Percentiles rank a stretch among this genome's conserved stretches.
These are phyloP conservation scores for Leptinotarsa defecta DNA, from an alignment of 1,140 invertebrate genomes.

Conservation along the genomic window DNA sequence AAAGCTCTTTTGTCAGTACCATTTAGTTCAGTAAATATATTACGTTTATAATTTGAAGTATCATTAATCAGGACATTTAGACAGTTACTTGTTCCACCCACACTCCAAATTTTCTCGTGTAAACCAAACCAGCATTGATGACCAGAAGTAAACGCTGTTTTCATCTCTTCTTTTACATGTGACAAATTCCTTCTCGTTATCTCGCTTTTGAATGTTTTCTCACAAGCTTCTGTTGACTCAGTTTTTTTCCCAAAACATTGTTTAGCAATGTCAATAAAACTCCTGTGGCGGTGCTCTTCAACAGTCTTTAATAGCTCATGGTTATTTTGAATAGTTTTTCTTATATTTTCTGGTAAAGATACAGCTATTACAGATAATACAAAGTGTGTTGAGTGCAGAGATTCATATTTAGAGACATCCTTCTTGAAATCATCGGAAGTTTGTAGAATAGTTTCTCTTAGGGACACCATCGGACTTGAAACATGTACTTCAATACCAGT, in stretches of 20 bases:
- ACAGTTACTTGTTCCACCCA: slow-evolving; percentile 48
- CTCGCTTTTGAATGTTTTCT: slow-evolving; percentile 44
- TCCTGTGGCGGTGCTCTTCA: slow-evolving; percentile 49
- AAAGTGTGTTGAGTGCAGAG: slow-evolving; percentile 27
- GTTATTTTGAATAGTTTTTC: slow-evolving; percentile 70
- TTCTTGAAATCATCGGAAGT: slow-evolving; percentile 29
- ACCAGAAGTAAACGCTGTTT: slow-evolving; percentile 32
- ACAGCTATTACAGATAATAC: slow-evolving; percentile 68
- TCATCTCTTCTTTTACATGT: slow-evolving; percentile 46
- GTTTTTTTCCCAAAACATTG: slow-evolving; percentile 25
- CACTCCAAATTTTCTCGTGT: slow-evolving; percentile 61
- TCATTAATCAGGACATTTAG: slow-evolving; percentile 49
- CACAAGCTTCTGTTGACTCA: not conserved
- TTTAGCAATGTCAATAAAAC: slow-evolving; percentile 41
- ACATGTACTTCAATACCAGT: slow-evolving; percentile 88
- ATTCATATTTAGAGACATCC: slow-evolving; percentile 26
- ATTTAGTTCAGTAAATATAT: slow-evolving; percentile 46
- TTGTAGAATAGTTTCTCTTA: slow-evolving; percentile 79
- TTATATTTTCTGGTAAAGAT: slow-evolving; percentile 77
- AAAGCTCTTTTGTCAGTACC: slow-evolving; percentile 41
- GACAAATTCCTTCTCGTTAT: slow-evolving; percentile 40
- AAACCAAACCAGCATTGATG: slow-evolving; percentile 37
- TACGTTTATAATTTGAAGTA: slow-evolving; percentile 38
- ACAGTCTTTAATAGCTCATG: slow-evolving; percentile 63
- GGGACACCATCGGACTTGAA: slow-evolving; percentile 95